Base-by-base conservation (phyloP, 2,888 invertebrate genomes). In the Hermaeophaga mercurialis region DNA sequence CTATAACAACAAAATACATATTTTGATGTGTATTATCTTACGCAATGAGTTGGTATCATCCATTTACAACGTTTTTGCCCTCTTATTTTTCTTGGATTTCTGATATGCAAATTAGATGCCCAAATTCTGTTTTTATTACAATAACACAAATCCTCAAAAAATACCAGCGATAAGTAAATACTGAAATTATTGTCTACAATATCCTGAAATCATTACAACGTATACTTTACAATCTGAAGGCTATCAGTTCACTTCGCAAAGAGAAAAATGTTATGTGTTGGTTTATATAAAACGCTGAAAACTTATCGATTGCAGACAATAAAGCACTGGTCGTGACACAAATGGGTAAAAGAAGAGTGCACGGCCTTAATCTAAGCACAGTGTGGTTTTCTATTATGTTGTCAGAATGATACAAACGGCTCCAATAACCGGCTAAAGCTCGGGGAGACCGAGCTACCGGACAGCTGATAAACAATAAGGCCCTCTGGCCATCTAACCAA, bases 371-470 rank as follows among this genome's bases (percentile, higher is more conserved):
- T 75, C 73, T 73, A 66, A 66, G 68, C 70, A 66, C 73, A 70
- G 73, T 73, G 73, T 68, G 72, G 72, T 75, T 77, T 76, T 76
- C 75, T 75, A 76, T 77, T 76, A 77, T 76, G 75, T 75, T 77
- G 77, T 77, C 77, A 77, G 72, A 76, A 75, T 75, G 75, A 76
- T 77, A 76, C 75, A 77, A 77, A 77, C 74, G 72, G 74, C 75
- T 69, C 70, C 74, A 75, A 75, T 75, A 75, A 75, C 73, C 73
- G 71, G 72, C 73, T 14, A 70, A 74, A 52, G 70, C 70, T 70
- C 70, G 69, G 72, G 71, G 72, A 70, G 70, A 71, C 70, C 65
- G 72, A 49, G 73, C 74, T 74, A 74, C 73, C 64, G 73, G 72
- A 73, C 73, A 75, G 75, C 72, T 75, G 74, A 75, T 75, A 74